Evolutionary conservation across 2,113 vertebrate genomes (phyloP).

Genomic region (Crotalus horridus): DNA sequence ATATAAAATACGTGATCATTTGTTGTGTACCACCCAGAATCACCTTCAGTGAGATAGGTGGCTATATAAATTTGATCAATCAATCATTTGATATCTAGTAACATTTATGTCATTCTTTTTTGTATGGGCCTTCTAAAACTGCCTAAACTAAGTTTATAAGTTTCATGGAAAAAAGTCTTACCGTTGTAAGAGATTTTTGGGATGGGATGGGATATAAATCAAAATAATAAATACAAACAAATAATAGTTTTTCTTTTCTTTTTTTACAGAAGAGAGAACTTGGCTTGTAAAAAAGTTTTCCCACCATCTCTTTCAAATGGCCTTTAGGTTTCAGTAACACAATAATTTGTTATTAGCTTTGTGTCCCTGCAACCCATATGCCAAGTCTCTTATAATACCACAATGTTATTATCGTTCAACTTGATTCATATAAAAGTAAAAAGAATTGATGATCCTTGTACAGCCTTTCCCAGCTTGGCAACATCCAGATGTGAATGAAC

Average conservation of each 20-base stretch:
- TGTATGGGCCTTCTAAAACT: background rate
- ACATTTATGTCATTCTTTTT: background rate
- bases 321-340: background rate
- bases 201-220: background rate
- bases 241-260: background rate
- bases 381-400: conserved; percentile 37
- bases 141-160: background rate
- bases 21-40: background rate
- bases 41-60: background rate
- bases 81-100: background rate
- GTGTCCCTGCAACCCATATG: conserved; percentile 27
- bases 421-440: conserved; percentile 22
- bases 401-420: conserved; percentile 39
- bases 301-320: background rate
- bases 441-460: conserved; percentile 39
- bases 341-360: background rate
- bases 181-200: background rate
- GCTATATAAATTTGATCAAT: background rate
- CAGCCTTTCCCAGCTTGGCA: background rate
- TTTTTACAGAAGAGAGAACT: background rate
- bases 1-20: background rate
- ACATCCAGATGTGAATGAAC: background rate
- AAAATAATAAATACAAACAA: background rate
- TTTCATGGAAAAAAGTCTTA: background rate
- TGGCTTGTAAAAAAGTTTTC: background rate